Evolutionary conservation across 2,797 vertebrate genomes (phyloP).

Genomic region (Ceyx erithaca): DNA sequence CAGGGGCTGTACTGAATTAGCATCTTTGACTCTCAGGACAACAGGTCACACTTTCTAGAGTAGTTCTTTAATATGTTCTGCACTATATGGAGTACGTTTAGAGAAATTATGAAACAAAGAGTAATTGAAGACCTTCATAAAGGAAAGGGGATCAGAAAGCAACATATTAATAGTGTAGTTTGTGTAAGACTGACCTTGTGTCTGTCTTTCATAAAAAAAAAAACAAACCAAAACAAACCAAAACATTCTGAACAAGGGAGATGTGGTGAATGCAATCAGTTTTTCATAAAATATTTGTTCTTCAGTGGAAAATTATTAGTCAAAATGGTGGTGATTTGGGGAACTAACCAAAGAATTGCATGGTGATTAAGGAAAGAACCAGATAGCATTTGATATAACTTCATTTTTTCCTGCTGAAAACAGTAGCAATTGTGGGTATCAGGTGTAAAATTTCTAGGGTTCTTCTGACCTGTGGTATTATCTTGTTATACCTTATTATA

Average conservation of each 20-base stretch:
- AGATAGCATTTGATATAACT: neutral
- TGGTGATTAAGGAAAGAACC: neutral
- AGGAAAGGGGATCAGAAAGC: neutral
- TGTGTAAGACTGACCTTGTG: neutral
- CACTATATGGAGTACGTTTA: neutral
- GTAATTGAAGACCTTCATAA: neutral
- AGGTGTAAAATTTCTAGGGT: neutral
- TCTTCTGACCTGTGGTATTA: neutral
- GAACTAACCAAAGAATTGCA: neutral
- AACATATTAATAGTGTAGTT: neutral
- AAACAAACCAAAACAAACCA: neutral
- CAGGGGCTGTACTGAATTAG: neutral
- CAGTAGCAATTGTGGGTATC: neutral
- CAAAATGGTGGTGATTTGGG: neutral
- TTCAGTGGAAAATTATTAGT: neutral
- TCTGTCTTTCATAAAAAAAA: neutral
- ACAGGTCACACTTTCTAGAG: neutral
- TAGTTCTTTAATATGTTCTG: neutral
- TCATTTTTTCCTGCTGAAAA: neutral
- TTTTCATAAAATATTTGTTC: neutral
- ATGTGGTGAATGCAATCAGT: neutral
- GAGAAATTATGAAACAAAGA: neutral
- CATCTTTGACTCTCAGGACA: neutral
- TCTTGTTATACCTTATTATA: neutral
- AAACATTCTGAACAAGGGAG: neutral